Evolutionary conservation across 2,888 invertebrate genomes (phyloP), one percentile per base, ranked within the genome.

Genomic region (Euzetes globulus): DNA sequence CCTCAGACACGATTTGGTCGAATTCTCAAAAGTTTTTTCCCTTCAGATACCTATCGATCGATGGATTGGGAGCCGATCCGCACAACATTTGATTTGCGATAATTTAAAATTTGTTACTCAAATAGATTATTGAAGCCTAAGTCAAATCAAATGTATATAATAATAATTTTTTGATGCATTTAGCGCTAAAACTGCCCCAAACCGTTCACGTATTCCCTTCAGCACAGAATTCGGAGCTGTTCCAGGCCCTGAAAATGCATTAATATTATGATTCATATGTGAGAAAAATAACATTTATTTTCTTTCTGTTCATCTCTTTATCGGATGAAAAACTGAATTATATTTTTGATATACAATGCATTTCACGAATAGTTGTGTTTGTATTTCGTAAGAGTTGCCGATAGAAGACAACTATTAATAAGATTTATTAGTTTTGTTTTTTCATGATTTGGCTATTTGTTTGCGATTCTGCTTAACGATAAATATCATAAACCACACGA

Each of bases 401-500:
- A 68, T 68, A 68, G 68, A 45, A 45, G 22, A n/a, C n/a, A 68
- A 45, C 45, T 41, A 68, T 68, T 68, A 68, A 68, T 33, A 68
- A 68, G 68, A 68, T 68, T 68, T 68, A 68, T 68, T 68, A 45
- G 41, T 7, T 68, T 68, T 60, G 19, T 3, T 47, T 55, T 55
- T 55, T 55, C 68, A 68, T 68, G 68, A 68, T 41, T 45, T 63
- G 13, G 33, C 33, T 33, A 33, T n/a, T 22, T 13, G 19, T 19
- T 68, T 17, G 4, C 37, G 37, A 45, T 68, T 11, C 13, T 45
- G 45, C 19, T 41, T 68, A 45, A 13, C 22, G 68, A 68, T 68
- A 68, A 68, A 68, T 68, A 68, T 68, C 68, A 68, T 68, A 68
- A 68, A 37, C 37, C 68, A 68, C 68, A 68, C 68, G 68, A 68